phyloP scores from a whole-genome alignment of 2,888 invertebrate genomes.

The Hirtodrosophila alboralis region DNA sequence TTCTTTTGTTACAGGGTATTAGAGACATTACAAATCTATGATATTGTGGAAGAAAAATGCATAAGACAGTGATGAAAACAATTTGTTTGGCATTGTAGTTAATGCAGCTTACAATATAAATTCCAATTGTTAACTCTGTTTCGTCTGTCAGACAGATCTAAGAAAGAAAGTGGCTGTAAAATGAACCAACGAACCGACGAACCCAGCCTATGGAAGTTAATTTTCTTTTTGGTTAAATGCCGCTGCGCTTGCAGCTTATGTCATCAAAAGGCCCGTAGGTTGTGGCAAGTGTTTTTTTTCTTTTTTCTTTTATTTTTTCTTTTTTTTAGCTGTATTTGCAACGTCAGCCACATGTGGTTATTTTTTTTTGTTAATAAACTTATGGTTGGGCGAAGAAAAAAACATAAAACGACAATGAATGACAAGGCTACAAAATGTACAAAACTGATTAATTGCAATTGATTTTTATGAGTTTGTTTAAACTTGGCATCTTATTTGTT shows the following conservation, averaged over 20 bases:
- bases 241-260: slow-evolving; percentile 24
- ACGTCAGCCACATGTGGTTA: slow-evolving; percentile 35
- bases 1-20: too few species aligned
- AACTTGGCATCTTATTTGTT: slow-evolving; percentile 15
- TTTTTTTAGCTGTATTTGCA: slow-evolving; percentile 28
- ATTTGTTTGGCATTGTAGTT: slow-evolving; percentile 20
- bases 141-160: slow-evolving; percentile 4
- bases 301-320: too few species aligned
- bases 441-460: slow-evolving; percentile 66
- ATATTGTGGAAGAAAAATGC: background rate
- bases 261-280: slow-evolving; percentile 25
- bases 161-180: slow-evolving; percentile 38
- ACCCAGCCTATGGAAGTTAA: slow-evolving; percentile 25
- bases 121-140: slow-evolving; percentile 21
- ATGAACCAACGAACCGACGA: too few species aligned
- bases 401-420: background rate
- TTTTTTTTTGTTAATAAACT: slow-evolving; percentile 29
- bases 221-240: slow-evolving; percentile 37
- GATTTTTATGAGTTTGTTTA: slow-evolving; percentile 64
- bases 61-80: slow-evolving; percentile 14
- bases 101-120: slow-evolving; percentile 20
- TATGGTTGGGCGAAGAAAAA: slow-evolving; percentile 11
- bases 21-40: slow-evolving; percentile 4
- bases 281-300: slow-evolving; percentile 29
- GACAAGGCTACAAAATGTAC: slow-evolving; percentile 12